Evolutionary conservation across 2,888 invertebrate species (phyloP), one percentile per base, ranked within the genome.

Genomic region (Epinotia nisella): DNA sequence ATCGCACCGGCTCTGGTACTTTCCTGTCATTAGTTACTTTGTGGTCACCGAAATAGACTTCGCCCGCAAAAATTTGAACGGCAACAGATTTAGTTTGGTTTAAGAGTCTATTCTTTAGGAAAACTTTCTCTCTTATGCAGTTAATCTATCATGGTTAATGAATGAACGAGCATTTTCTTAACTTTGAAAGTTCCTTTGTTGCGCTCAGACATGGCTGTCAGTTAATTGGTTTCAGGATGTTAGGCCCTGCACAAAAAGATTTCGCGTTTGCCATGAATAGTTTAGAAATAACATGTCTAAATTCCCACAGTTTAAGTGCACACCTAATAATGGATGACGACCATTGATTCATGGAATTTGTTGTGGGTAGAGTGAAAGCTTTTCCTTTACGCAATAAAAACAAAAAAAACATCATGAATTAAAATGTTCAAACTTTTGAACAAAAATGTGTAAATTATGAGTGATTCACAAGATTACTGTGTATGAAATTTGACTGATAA

Each of bases 1-100:
- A 83, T 84, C 82, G 83, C 81, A 82, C 79, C 78, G 80, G 77
- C 82, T 79, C 75, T 80, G 81, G 81, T 83, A 87, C 89, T 91
- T 91, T 91, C 86, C 86, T 89, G 84, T 90, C 91, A 91, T 92
- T 90, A 92, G 85, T 79, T 79, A 82, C 79, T 82, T 83, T 88
- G 89, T 86, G 90, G 90, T 89, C 81, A 79, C 78, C 78, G 77
- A 81, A 82, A 82, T 80, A 82, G 80, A 80, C 80, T 78, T 80
- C 75, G 79, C 80, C 83, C 79, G 84, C 83, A 81, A 85, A 85
- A 84, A 81, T 87, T 86, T 83, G 81, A 81, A 82, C 80, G 82
- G 85, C 85, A 85, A 86, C 81, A 85, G 85, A 87, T 86, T 87
- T 83, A 84, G 80, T 82, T 85, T 81, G 81, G 82, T 85, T 83